phyloP scores from a whole-genome alignment of 2,113 vertebrate genomes.

The Maccullochella peelii region DNA sequence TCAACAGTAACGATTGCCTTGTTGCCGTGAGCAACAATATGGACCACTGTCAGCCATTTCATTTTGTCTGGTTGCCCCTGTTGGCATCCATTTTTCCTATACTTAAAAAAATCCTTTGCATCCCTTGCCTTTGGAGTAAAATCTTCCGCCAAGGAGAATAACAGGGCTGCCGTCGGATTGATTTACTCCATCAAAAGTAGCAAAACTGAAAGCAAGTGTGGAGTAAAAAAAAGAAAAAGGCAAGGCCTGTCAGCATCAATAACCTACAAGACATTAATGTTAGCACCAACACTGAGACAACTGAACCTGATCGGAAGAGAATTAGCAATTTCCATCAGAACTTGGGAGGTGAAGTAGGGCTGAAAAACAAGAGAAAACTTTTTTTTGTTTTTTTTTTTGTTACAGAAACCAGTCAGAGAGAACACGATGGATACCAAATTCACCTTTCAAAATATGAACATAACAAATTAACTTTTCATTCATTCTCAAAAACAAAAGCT shows the following conservation, averaged over 20 bases:
- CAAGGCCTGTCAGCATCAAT: conserved; percentile 34
- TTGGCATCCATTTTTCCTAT: conserved; percentile 21
- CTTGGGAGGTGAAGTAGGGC: conserved; percentile 8
- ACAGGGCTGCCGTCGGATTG: conserved; percentile 18
- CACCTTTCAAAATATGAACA: conserved; percentile 12
- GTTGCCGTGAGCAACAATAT: conserved; percentile 39
- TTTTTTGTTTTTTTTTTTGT: neutral
- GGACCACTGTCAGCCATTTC: conserved; percentile 34
- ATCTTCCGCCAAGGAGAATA: conserved; percentile 34
- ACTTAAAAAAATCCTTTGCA: conserved; percentile 19
- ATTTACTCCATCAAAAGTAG: conserved; percentile 45
- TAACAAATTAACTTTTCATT: conserved; percentile 16
- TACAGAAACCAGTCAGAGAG: neutral
- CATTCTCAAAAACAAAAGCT: conserved; percentile 7
- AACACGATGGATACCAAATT: neutral
- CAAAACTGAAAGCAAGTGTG: conserved; percentile 35
- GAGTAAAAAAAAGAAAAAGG: conserved; percentile 21
- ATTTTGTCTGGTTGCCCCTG: conserved; percentile 37
- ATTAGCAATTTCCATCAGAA: conserved; percentile 35
- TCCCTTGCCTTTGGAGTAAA: conserved; percentile 28
- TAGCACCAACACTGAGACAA: conserved; percentile 15
- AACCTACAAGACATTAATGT: conserved; percentile 28
- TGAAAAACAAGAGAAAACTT: conserved; percentile 10
- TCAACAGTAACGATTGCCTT: neutral
- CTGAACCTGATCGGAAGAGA: conserved; percentile 30